phyloP scores from a whole-genome alignment of 35 echinoderm and acorn worm genomes.

The Amphiura filiformis region DNA sequence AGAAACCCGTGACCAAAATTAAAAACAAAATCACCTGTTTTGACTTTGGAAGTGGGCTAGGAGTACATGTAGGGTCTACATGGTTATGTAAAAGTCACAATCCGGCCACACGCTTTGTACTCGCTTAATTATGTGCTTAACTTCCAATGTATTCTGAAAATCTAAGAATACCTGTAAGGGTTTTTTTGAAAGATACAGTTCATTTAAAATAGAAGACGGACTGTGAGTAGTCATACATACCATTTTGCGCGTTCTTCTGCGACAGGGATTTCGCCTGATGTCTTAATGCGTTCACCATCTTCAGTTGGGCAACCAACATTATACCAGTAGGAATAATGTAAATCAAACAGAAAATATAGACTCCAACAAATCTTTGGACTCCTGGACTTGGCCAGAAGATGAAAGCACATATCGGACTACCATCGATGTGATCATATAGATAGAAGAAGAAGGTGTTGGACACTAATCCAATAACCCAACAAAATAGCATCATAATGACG shows the following conservation, averaged over 20 bases:
- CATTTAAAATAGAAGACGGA: too few species aligned
- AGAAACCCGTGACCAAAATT: too few species aligned
- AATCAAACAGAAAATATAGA: slow-evolving; percentile 53
- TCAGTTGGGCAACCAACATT: slow-evolving; percentile 52
- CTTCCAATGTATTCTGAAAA: too few species aligned
- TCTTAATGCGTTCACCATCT: slow-evolving; percentile 49
- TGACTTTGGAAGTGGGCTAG: too few species aligned
- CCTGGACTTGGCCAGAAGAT: slow-evolving; percentile 4
- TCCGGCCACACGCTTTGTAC: too few species aligned
- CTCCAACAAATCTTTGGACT: slow-evolving; percentile 25
- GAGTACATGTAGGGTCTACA: too few species aligned
- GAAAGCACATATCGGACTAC: slow-evolving; percentile 10
- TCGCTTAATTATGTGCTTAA: too few species aligned
- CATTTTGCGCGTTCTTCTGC: background rate
- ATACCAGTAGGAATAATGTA: slow-evolving; percentile 55
- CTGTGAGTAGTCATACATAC: background rate
- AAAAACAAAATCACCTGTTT: too few species aligned
- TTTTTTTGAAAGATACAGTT: too few species aligned
- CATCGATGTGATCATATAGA: slow-evolving; percentile 40
- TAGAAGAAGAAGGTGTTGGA: slow-evolving; percentile 72
- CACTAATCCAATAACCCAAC: slow-evolving; percentile 71
- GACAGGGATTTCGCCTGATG: slow-evolving; percentile 30
- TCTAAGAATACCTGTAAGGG: too few species aligned
- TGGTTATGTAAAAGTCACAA: too few species aligned
- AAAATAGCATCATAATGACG: slow-evolving; percentile 46